Base-by-base conservation (phyloP, 2,797 vertebrate genomes). In the Danio aesculapii region DNA sequence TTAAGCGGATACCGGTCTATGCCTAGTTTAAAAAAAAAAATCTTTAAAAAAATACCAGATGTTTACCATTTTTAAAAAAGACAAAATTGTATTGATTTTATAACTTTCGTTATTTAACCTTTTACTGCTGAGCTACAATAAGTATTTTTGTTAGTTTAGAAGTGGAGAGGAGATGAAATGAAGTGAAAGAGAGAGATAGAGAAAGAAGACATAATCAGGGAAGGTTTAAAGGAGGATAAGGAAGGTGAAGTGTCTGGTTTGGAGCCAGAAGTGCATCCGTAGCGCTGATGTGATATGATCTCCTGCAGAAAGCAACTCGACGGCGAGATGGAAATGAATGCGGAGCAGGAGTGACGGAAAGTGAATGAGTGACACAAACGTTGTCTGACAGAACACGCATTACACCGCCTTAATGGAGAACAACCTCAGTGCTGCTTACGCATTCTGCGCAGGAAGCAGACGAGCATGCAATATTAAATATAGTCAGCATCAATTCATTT, bases 231-330 rank as follows among this genome's bases (percentile, higher is more conserved):
- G 9, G 17, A 52, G 52, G 72, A 83, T 61, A 77, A 68, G 47
- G 73, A 83, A 83, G 86, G 69, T 85, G 73, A 68, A 79, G 64
- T 39, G 46, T 49, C 73, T 84, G 52, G 59, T 52, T 14, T 64
- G 8, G 19, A 75, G 66, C 76, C 84, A 66, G 73, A 85, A 83
- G 44, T 62, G 73, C 84, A 87, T 86, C 73, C 88, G 83, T 88
- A 30, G 72, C 86, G 83, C 86, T 87, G 78, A 87, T 84, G 64
- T 63, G 43, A 59, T 58, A 44, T 12, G 44, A 70, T 47, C 21
- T 17, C 64, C 1, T 6, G 68, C 39, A 74, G 19, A 70, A 73
- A 62, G 68, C 55, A 63, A n/a, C 21, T 62, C 70, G 16, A 30
- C 4, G n/a, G 14, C 8, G 30, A 74, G 75, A 82, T 59, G 76